A percentile compares a stretch with the other conserved stretches of the same genome.
phyloP scores from a whole-genome alignment of 2,888 invertebrate genomes.

The Cataglyphis livida region DNA sequence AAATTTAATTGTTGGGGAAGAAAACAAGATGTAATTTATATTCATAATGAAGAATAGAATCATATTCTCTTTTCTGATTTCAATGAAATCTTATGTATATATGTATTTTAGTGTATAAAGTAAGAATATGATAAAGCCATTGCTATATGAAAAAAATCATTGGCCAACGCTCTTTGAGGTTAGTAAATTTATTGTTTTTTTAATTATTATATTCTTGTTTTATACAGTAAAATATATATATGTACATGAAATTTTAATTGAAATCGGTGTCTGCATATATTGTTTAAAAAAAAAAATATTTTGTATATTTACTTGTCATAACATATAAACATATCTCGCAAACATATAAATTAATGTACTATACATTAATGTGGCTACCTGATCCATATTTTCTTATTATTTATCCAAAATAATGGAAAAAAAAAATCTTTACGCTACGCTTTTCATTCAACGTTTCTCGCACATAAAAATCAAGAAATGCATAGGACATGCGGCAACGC shows the following conservation, averaged over 20 bases:
- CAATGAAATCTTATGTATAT: neutral
- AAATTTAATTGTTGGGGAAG: slow-evolving; percentile 26
- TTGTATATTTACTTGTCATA: neutral
- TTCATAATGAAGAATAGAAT: neutral
- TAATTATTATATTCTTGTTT: neutral
- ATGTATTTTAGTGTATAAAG: neutral
- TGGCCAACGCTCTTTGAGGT: neutral
- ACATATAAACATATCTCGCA: neutral
- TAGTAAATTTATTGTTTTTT: neutral
- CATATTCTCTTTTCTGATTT: neutral
- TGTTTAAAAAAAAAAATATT: neutral
- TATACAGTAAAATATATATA: neutral
- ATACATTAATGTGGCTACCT: slow-evolving; percentile 35
- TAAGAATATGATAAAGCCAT: neutral
- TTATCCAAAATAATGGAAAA: neutral
- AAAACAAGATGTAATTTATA: neutral
- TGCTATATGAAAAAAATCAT: neutral
- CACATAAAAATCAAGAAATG: neutral
- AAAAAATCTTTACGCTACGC: neutral
- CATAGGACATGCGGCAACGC: neutral
- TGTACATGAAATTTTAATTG: neutral
- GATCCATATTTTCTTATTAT: slow-evolving; percentile 43
- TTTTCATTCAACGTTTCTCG: neutral
- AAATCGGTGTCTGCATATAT: neutral
- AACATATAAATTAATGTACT: neutral